Percentiles rank a stretch among this genome's conserved stretches.
phyloP scores from a whole-genome alignment of 2,113 vertebrate genomes.

The Tiliqua scincoides region DNA sequence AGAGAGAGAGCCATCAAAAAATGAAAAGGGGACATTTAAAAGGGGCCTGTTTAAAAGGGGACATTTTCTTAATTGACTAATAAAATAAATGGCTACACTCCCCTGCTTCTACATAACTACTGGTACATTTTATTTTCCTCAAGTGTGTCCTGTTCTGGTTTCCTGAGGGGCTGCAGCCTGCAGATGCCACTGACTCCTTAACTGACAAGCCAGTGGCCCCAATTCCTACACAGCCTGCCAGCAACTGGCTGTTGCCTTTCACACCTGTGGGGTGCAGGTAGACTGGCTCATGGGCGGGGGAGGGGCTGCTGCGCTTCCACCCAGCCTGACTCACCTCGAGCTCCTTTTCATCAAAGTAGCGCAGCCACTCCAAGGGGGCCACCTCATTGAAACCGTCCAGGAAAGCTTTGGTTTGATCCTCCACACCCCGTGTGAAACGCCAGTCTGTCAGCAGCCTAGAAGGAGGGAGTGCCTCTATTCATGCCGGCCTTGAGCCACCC shows the following conservation, averaged over 20 bases:
- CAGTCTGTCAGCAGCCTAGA: constrained; percentile 96
- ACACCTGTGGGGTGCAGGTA: too few relatives aligned
- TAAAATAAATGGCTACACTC: too few relatives aligned
- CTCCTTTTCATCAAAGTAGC: constrained; percentile 97
- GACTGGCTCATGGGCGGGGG: too few relatives aligned
- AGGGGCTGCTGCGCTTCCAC: neutral
- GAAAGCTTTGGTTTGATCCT: constrained; percentile 97
- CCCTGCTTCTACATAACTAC: too few relatives aligned
- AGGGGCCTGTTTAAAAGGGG: too few relatives aligned
- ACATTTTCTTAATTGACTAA: too few relatives aligned
- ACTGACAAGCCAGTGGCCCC: neutral
- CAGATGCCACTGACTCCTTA: too few relatives aligned
- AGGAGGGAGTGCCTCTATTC: neutral
- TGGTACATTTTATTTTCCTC: too few relatives aligned
- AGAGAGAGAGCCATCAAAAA: too few relatives aligned
- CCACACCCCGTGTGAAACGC: constrained; percentile 94
- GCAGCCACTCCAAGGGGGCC: constrained; percentile 94
- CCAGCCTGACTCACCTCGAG: constrained; percentile 82
- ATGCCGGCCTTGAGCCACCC: accelerated
- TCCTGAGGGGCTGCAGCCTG: too few relatives aligned
- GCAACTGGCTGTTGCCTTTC: neutral
- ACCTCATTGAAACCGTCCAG: constrained; percentile 97
- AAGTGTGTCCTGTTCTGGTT: too few relatives aligned
- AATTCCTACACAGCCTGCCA: neutral
- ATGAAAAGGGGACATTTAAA: too few relatives aligned